These are phyloP conservation scores for Phasia obesa DNA, from an alignment of 2,888 invertebrate species.

Conservation along the genomic window DNA sequence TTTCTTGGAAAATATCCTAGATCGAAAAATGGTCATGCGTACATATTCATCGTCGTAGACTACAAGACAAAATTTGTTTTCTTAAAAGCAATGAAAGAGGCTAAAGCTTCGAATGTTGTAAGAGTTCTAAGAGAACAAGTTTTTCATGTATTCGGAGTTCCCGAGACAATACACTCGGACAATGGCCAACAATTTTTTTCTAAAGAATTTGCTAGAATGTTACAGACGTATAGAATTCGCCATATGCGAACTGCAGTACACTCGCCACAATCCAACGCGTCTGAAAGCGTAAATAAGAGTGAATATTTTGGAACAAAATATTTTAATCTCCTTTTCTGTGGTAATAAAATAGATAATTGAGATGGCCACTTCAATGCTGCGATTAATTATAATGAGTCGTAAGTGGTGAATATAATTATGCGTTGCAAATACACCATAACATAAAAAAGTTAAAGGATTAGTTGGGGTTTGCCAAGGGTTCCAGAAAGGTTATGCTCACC, in stretches of 20 bases:
- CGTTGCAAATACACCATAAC: no score
- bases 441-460: no score
- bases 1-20: conserved; percentile 65
- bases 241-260: conserved; percentile 73
- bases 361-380: no score
- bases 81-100: conserved; percentile 27
- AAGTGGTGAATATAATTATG: no score
- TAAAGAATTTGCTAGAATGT: conserved; percentile 60
- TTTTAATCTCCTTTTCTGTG: no score
- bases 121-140: conserved; percentile 53
- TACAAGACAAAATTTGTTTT: conserved; percentile 61
- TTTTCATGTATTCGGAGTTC: conserved; percentile 73
- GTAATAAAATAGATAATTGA: no score
- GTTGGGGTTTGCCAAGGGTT: no score
- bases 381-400: no score
- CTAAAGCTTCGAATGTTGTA: conserved; percentile 8
- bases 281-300: conserved; percentile 75
- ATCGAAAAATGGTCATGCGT: conserved; percentile 9
- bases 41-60: conserved; percentile 48
- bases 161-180: conserved; percentile 71
- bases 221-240: conserved; percentile 53
- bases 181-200: conserved; percentile 73
- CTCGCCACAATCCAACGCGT: conserved; percentile 77
- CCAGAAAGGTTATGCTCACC: no score
- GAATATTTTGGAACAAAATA: no score